Evolutionary conservation across 2,113 vertebrate species (phyloP), one percentile per base, ranked within the genome.

Genomic region (Salvelinus namaycush): DNA sequence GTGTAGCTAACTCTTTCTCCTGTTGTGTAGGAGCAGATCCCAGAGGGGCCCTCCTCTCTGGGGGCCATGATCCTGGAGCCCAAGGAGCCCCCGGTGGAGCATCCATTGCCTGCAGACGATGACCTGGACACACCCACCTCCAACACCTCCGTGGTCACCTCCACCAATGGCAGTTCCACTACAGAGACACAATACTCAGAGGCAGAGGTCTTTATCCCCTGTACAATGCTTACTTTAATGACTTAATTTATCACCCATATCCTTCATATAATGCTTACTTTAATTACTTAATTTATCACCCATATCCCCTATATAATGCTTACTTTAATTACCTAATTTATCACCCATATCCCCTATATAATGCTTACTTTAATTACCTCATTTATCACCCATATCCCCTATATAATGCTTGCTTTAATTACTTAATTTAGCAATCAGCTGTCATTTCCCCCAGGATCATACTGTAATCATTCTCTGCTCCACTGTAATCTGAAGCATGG

Each of bases 61-160:
- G 90, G 94, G 79, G 90, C 94, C 80, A 90, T 94, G 74, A 93
- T 94, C 91, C 95, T 94, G 65, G 96, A 97, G 85, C 92, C 90
- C 2, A 96, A 95, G 57, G 97, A 97, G 81, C 92, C 90, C 73
- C 77, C 76, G 20, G 91, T 94, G 76, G 96, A 98, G 76, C 93
- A 93, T 44, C 39, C 39, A 11, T 44, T 44, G 39, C 39, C 9
- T 0, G 83, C 94, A 13, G 95, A 94, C 74, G 96, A 98, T 11
- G 96, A 97, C 73, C 94, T 96, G 3, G 96, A 97, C 83, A 97
- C 97, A 0, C 97, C 97, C n/a, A 97, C 97, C 18, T 99, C 97
- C 68, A 96, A 96, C 0, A 93, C 95, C 73, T 98, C 97, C 2
- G 92, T 95, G 49, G 93, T 97, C 87, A 97, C 96, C 18, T 95